Evolutionary conservation across 2,888 invertebrate genomes (phyloP), one percentile per base, ranked within the genome.

Genomic region (Diarsia rubi): DNA sequence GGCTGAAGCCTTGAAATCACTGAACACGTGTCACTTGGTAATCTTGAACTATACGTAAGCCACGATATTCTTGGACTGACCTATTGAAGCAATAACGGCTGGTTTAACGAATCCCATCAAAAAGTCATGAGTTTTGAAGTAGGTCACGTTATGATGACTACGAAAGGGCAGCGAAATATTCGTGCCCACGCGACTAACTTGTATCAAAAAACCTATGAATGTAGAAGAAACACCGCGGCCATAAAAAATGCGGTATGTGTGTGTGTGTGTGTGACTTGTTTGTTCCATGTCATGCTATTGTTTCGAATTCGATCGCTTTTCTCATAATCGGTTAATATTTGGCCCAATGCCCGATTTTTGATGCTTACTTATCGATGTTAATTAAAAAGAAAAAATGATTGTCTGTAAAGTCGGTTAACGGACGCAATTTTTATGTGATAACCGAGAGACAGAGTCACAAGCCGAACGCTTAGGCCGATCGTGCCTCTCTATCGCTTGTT

Each of bases 131-230:
- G 45, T 21, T 81, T 68, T 47, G 57, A 81, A 84, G 69, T 75
- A 76, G 59, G 69, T 54, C 80, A 54, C 42, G 37, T 42, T 44
- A n/a, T 59, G 68, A 81, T 75, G 65, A 63, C 85, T 81, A 77
- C 73, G 24, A 75, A 73, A 84, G 69, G 79, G 69, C 75, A 70
- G 75, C 70, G 65, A 57, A 66, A 62, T 66, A 75, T 73, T 84
- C 81, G 82, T 83, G 85, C 81, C 69, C 42, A 62, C n/a, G 5
- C 31, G 54, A 24, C 57, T 59, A 31, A 31, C 66, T 12, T 44
- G 65, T 69, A 66, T 81, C 14, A 75, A 84, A 74, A 75, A 74
- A 14, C 68, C 75, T 42, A 80, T 75, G 70, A 81, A 81, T 81
- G 60, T 69, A 44, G 24, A 76, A 81, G 57, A 75, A 59, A 68